These are phyloP conservation scores for Hanleya hanleyi DNA, from an alignment of 2,888 invertebrate genomes.

Conservation along the genomic window DNA sequence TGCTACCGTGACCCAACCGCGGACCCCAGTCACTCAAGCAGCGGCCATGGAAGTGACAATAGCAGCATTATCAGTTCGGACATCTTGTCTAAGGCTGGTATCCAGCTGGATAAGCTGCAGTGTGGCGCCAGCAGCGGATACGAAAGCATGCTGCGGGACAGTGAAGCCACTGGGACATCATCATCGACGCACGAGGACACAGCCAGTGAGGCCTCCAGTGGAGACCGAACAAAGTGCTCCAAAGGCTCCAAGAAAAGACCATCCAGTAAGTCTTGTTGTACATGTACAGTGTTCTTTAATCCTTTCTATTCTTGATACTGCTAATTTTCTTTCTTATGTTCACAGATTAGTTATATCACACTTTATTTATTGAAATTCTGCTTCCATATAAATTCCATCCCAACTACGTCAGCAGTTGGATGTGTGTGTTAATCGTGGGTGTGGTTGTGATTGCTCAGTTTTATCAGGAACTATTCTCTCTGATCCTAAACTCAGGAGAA, in stretches of 20 bases:
- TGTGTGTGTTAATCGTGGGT: too few relatives aligned
- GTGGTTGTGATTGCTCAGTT: too few relatives aligned
- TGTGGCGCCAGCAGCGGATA: conserved; percentile 86
- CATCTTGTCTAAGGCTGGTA: conserved; percentile 54
- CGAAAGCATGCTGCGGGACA: conserved; percentile 90
- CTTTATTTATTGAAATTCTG: too few relatives aligned
- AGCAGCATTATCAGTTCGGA: conserved; percentile 65
- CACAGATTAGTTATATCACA: too few relatives aligned
- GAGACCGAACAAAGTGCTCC: conserved; percentile 61
- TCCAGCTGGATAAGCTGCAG: conserved; percentile 61
- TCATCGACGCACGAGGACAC: conserved; percentile 77
- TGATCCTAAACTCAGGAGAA: too few relatives aligned
- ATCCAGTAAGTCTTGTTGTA: conserved; percentile 53
- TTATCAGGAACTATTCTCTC: too few relatives aligned
- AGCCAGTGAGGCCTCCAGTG: conserved; percentile 67
- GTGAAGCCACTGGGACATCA: conserved; percentile 88
- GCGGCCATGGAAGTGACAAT: conserved; percentile 73
- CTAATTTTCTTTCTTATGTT: too few relatives aligned
- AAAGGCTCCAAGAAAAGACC: conserved; percentile 58
- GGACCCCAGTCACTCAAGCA: conserved; percentile 72
- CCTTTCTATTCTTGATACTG: too few relatives aligned
- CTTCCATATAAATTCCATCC: too few relatives aligned
- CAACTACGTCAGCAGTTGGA: too few relatives aligned
- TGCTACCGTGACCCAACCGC: conserved; percentile 71
- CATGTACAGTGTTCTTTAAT: too few relatives aligned